phyloP scores from a whole-genome alignment of 2,113 vertebrate species.

The Anas platyrhynchos region DNA sequence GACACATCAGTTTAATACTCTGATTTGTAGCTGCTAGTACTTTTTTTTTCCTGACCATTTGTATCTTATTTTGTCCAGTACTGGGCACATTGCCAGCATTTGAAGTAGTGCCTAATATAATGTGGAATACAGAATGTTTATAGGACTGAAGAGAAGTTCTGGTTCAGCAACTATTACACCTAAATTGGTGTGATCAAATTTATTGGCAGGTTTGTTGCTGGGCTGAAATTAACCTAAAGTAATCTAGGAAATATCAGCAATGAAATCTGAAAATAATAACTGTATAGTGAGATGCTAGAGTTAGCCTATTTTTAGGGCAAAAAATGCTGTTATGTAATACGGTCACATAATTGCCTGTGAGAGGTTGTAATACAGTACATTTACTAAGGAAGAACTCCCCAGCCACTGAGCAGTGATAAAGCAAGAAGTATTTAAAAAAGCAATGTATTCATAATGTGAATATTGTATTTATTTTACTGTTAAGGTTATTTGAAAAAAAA shows the following conservation, averaged over 20 bases:
- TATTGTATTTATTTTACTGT: conserved; percentile 13
- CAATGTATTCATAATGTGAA: not conserved
- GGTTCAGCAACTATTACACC: not conserved
- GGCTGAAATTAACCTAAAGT: not conserved
- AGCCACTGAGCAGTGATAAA: not conserved
- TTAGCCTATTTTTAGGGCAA: conserved; percentile 33
- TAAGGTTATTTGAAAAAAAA: not conserved
- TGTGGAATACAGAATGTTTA: not conserved
- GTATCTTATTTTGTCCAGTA: not conserved
- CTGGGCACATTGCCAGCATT: not conserved
- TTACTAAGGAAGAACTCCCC: conserved; percentile 14
- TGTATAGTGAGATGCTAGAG: not conserved
- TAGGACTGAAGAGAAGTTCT: not conserved
- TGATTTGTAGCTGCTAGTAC: not conserved
- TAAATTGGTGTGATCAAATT: conserved; percentile 4
- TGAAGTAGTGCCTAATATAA: not conserved
- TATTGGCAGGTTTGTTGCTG: not conserved
- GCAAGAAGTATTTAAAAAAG: not conserved
- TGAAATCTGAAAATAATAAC: conserved; percentile 4
- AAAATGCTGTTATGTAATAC: not conserved
- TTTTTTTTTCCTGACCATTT: not conserved
- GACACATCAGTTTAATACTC: not conserved
- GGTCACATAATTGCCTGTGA: not conserved
- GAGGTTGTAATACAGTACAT: not conserved
- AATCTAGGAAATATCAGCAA: not conserved